These are phyloP conservation scores for Megaceryle maxima DNA, from an alignment of 2,113 vertebrate genomes.

Conservation along the genomic window DNA sequence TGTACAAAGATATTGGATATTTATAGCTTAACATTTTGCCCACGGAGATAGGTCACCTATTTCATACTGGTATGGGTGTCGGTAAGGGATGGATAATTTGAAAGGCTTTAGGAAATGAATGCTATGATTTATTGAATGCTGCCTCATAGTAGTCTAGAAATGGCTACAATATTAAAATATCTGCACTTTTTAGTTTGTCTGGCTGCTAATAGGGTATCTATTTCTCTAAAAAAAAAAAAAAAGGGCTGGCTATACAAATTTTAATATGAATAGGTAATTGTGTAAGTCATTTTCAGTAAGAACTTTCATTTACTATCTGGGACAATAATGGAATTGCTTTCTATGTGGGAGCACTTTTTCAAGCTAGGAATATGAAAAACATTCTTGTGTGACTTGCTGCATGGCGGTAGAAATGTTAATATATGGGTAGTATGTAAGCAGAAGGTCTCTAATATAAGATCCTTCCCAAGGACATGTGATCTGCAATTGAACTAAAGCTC, in stretches of 20 bases:
- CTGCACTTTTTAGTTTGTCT: not conserved
- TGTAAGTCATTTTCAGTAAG: not conserved
- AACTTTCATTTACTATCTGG: slow-evolving; percentile 28
- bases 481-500: not conserved
- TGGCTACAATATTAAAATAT: not conserved
- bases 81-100: not conserved
- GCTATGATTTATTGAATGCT: not conserved
- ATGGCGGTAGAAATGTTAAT: not conserved
- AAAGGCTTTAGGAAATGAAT: not conserved
- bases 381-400: not conserved
- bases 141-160: not conserved
- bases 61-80: not conserved
- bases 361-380: slow-evolving; percentile 7
- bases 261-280: slow-evolving; percentile 11
- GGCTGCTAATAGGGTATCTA: not conserved
- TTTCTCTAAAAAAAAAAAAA: not conserved
- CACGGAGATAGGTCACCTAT: not conserved
- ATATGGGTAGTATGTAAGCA: not conserved
- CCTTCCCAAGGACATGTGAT: not conserved
- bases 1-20: not conserved
- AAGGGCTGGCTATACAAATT: not conserved
- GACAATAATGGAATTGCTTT: not conserved
- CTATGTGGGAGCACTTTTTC: not conserved
- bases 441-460: not conserved
- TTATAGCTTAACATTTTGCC: not conserved